phyloP scores from a whole-genome alignment of 2,113 vertebrate genomes.

The Oceanodroma tethys region DNA sequence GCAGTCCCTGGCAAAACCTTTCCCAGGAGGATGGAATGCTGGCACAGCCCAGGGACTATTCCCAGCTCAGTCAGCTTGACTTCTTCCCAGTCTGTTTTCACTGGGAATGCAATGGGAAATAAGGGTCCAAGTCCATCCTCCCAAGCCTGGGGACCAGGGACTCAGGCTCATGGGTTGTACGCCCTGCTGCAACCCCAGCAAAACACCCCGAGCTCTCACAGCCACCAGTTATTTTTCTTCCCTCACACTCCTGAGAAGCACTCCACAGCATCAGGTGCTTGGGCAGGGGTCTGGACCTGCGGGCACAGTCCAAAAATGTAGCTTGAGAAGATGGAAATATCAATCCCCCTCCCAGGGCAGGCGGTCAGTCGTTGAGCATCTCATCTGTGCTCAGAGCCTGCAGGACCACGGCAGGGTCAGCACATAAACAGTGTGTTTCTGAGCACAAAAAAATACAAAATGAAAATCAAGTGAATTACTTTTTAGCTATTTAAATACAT shows the following conservation, averaged over 20 bases:
- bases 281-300: neutral
- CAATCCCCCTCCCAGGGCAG: neutral
- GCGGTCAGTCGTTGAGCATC: fast-evolving
- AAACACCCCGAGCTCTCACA: neutral
- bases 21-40: neutral
- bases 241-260: fast-evolving
- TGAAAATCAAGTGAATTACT: neutral
- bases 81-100: neutral
- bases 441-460: neutral
- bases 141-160: neutral
- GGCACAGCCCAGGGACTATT: neutral
- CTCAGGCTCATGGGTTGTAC: fast-evolving
- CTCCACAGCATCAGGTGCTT: neutral
- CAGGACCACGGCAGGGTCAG: neutral
- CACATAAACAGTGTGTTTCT: neutral
- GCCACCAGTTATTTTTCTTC: neutral
- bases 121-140: neutral
- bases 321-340: neutral
- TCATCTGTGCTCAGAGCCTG: neutral
- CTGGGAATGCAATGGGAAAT: neutral
- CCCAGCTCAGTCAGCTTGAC: neutral
- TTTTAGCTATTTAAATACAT: neutral
- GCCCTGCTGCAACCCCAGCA: neutral
- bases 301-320: neutral
- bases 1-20: neutral